Evolutionary conservation across 2,113 vertebrate species (phyloP).

Genomic region (Sminthopsis crassicaudata): DNA sequence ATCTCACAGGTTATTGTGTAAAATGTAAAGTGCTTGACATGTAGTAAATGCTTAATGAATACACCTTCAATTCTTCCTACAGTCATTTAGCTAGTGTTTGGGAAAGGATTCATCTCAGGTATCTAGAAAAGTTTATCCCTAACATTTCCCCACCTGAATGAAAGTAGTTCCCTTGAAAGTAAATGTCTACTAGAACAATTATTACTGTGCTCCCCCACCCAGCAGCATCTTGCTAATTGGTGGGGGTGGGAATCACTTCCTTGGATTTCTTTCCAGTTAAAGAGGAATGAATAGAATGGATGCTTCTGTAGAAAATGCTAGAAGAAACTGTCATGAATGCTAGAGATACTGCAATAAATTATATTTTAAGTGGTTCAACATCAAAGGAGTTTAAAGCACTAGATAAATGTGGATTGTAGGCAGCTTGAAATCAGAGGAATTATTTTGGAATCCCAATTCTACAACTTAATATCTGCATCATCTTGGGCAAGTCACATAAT

Average conservation of each 20-base stretch:
- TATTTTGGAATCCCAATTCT: not conserved
- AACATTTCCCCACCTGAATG: not conserved
- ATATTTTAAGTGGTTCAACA: not conserved
- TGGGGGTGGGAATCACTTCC: not conserved
- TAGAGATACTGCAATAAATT: not conserved
- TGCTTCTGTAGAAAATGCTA: not conserved
- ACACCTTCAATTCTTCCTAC: not conserved
- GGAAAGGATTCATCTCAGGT: not conserved
- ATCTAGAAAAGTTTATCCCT: not conserved
- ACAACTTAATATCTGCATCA: not conserved
- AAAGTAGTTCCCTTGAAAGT: not conserved
- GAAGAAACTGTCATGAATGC: not conserved
- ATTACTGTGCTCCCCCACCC: not conserved
- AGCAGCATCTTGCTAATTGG: not conserved
- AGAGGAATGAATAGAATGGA: not conserved
- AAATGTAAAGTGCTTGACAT: not conserved
- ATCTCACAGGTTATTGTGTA: not conserved
- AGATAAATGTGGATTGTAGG: not conserved
- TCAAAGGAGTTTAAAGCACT: not conserved
- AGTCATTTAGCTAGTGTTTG: not conserved
- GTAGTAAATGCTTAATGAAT: not conserved
- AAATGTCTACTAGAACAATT: not conserved
- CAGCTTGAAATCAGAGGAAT: not conserved
- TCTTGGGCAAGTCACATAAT: not conserved
- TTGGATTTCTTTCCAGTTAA: not conserved